Percentiles rank a stretch among this genome's conserved stretches.
Evolutionary conservation across 1,140 invertebrate species (phyloP).

Genomic region (Aphidius ervi): DNA sequence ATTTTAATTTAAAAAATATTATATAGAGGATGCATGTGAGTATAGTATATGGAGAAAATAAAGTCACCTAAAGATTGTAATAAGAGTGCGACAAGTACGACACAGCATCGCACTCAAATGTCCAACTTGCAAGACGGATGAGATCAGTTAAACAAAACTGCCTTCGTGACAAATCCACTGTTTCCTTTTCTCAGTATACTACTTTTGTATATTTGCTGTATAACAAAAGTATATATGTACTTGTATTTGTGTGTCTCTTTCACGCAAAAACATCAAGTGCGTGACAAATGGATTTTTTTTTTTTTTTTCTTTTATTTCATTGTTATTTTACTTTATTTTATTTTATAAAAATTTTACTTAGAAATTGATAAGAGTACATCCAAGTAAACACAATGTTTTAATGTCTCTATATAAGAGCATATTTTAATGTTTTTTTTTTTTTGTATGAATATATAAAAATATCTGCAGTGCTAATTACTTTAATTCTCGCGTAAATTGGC

Average conservation of each 20-base stretch:
- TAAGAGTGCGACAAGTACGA: slow-evolving; percentile 21
- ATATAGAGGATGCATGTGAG: not conserved
- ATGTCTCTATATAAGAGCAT: not conserved
- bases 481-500: slow-evolving; percentile 37
- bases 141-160: slow-evolving; percentile 53
- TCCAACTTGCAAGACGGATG: slow-evolving; percentile 45
- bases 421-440: not conserved
- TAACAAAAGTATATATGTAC: not conserved
- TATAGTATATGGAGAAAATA: slow-evolving; percentile 14
- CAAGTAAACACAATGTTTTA: not conserved
- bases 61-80: slow-evolving; percentile 20
- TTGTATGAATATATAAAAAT: slow-evolving; percentile 11
- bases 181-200: slow-evolving; percentile 32
- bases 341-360: slow-evolving; percentile 1
- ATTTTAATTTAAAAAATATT: slow-evolving; percentile 3
- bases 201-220: too few species aligned
- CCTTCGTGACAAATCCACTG: slow-evolving; percentile 50
- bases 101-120: slow-evolving; percentile 33
- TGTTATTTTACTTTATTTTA: not conserved
- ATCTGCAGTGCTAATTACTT: slow-evolving; percentile 32
- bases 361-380: not conserved
- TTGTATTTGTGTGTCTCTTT: not conserved
- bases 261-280: slow-evolving; percentile 2
- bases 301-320: not conserved
- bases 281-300: slow-evolving; percentile 8